These are phyloP conservation scores for Meleagris gallopavo DNA, from an alignment of 2,113 vertebrate species.

Conservation along the genomic window DNA sequence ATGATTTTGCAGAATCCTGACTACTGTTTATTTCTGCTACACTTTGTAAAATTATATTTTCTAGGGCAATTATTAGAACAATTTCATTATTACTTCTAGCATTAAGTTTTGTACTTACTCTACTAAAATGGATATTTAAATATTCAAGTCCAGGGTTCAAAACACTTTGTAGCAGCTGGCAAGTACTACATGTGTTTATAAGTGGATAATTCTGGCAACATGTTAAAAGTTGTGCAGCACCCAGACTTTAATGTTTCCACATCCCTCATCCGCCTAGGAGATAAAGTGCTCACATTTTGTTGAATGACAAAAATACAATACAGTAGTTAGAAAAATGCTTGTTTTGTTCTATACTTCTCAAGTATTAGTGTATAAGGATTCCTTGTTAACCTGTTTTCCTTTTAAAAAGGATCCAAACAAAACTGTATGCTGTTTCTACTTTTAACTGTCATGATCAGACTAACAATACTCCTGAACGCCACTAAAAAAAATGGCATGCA, in stretches of 20 bases:
- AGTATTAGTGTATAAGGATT: not conserved
- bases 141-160: not conserved
- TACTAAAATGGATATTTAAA: not conserved
- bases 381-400: not conserved
- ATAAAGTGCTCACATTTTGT: not conserved
- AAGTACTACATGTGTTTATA: not conserved
- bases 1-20: not conserved
- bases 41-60: not conserved
- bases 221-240: not conserved
- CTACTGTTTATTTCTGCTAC: not conserved
- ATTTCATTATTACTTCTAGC: not conserved
- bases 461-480: conserved; percentile 19
- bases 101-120: not conserved
- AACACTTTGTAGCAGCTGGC: not conserved
- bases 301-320: not conserved
- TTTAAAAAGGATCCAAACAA: conserved; percentile 2
- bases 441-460: not conserved
- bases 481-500: not conserved
- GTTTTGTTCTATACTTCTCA: not conserved
- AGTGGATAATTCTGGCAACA: not conserved
- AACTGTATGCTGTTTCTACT: not conserved
- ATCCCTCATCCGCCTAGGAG: too few species aligned
- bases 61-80: not conserved
- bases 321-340: not conserved
- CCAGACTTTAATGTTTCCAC: not conserved